These are phyloP conservation scores for Lucilia cuprina DNA, from an alignment of 1,140 invertebrate genomes.

Conservation along the genomic window DNA sequence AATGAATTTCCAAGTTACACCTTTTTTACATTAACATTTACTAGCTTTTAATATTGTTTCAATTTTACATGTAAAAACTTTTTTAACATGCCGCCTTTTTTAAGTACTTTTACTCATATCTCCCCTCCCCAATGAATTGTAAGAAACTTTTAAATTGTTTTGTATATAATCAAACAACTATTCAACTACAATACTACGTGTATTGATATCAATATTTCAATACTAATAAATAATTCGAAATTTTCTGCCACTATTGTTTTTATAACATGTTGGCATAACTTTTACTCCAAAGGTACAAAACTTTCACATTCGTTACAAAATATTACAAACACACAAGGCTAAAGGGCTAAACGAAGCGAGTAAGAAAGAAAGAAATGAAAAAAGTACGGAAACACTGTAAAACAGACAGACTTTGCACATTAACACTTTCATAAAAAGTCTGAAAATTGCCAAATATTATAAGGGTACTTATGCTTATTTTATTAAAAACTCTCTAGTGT, in stretches of 20 bases:
- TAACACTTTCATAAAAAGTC: conserved; percentile 18
- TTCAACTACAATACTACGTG: neutral
- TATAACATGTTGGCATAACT: neutral
- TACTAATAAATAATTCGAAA: neutral
- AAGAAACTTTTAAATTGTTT: neutral
- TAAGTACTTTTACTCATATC: neutral
- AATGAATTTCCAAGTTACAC: no score
- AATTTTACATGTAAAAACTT: neutral
- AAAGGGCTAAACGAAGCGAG: neutral
- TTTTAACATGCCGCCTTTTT: neutral
- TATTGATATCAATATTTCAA: neutral
- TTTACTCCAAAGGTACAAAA: no score
- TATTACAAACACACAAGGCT: no score
- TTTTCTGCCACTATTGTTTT: neutral
- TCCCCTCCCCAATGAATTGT: neutral
- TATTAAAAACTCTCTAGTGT: conserved; percentile 7
- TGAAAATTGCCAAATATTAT: neutral
- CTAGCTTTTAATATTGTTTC: neutral
- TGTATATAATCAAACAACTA: neutral
- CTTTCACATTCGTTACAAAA: no score
- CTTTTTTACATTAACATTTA: no score
- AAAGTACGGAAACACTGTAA: neutral
- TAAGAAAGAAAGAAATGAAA: neutral
- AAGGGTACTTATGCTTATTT: conserved; percentile 11
- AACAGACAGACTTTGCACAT: neutral